phyloP scores from a whole-genome alignment of 1,140 invertebrate species.

The Lerema accius region DNA sequence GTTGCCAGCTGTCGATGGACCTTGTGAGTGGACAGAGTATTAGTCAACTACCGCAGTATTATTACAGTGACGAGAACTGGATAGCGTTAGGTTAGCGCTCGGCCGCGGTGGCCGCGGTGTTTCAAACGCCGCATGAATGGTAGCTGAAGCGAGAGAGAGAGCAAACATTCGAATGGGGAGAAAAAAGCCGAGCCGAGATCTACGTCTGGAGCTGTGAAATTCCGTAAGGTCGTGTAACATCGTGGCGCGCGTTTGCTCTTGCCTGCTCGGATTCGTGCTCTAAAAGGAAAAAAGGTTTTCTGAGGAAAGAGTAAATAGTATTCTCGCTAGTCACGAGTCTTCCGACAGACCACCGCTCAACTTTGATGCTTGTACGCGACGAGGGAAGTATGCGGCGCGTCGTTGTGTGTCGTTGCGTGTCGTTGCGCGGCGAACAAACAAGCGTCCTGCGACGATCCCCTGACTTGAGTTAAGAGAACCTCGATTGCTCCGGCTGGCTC shows the following conservation, averaged over 20 bases:
- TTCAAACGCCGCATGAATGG: constrained; percentile 72
- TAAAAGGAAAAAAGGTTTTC: constrained; percentile 79
- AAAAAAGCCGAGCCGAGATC: constrained; percentile 66
- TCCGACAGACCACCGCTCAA: constrained; percentile 76
- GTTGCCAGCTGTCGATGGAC: constrained; percentile 78
- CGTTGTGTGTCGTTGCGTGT: constrained; percentile 32
- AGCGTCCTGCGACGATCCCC: constrained; percentile 44
- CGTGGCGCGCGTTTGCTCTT: constrained; percentile 77
- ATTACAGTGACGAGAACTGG: constrained; percentile 81
- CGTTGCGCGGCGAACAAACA: constrained; percentile 39
- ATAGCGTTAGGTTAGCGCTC: constrained; percentile 75
- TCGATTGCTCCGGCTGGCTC: constrained; percentile 69
- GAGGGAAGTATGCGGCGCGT: constrained; percentile 37
- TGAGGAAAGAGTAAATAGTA: constrained; percentile 78
- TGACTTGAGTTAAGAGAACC: constrained; percentile 43
- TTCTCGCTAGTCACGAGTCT: constrained; percentile 78
- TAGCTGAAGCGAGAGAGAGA: constrained; percentile 73
- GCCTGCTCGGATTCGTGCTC: constrained; percentile 71
- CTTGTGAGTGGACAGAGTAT: constrained; percentile 80
- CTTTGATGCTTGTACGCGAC: constrained; percentile 48
- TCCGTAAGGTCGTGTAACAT: constrained; percentile 79
- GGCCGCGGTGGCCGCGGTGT: constrained; percentile 71
- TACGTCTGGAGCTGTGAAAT: constrained; percentile 77
- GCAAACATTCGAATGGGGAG: constrained; percentile 75
- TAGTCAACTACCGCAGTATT: constrained; percentile 82